These are phyloP conservation scores for Rhea americana DNA, from an alignment of 2,113 vertebrate genomes.

Conservation along the genomic window DNA sequence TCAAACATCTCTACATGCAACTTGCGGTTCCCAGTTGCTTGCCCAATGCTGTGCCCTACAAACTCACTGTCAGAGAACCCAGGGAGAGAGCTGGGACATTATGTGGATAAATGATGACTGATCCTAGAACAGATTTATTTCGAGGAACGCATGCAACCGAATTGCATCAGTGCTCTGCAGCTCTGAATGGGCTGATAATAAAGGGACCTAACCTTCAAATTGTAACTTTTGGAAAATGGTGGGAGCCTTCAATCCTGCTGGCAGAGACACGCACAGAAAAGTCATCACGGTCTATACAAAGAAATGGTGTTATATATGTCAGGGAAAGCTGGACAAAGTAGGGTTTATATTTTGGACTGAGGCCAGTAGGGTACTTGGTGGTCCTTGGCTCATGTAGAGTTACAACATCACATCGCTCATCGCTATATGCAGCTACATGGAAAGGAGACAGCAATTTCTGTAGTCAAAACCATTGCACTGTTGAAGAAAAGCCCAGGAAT, in stretches of 20 bases:
- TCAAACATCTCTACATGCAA: not conserved
- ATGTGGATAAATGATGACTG: not conserved
- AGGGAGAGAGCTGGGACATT: not conserved
- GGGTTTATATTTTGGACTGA: not conserved
- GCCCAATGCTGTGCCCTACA: not conserved
- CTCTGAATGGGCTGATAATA: not conserved
- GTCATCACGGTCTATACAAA: not conserved
- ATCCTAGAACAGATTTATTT: not conserved
- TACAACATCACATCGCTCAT: not conserved
- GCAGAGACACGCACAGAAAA: not conserved
- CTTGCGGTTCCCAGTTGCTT: not conserved
- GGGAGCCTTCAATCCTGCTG: not conserved
- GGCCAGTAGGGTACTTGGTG: not conserved
- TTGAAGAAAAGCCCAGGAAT: not conserved
- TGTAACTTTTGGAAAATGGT: not conserved
- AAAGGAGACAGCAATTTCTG: not conserved
- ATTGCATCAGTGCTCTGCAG: not conserved
- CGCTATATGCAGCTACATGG: not conserved
- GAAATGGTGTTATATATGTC: not conserved
- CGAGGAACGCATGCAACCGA: not conserved
- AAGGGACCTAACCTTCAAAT: not conserved
- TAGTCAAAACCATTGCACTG: not conserved
- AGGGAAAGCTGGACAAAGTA: not conserved
- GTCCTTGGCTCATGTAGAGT: not conserved
- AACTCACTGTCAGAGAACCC: not conserved